Percentiles rank a stretch among this genome's conserved stretches.
Conservation (phyloP, 1,140 invertebrate genomes). For the Phymastichus coffea region DNA sequence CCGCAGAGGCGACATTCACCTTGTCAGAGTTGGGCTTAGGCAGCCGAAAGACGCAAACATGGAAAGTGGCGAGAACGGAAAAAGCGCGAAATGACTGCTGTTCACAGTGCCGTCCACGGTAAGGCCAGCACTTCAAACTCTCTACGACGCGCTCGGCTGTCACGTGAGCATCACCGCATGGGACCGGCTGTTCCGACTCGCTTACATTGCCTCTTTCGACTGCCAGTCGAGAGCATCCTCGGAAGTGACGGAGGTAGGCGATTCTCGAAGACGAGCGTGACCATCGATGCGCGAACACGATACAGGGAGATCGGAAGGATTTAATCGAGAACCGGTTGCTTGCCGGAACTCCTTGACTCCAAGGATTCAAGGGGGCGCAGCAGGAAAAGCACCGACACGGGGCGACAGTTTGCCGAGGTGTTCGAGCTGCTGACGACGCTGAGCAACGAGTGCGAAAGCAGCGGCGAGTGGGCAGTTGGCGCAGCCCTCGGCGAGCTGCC, state of each 20-base stretch:
- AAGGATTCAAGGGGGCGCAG: neutral
- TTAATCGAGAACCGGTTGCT: too few species aligned
- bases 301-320: too few species aligned
- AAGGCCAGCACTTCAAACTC: slow-evolving; percentile 66
- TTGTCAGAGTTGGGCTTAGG: too few species aligned
- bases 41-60: too few species aligned
- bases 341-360: neutral
- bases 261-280: too few species aligned
- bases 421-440: slow-evolving; percentile 64
- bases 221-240: slow-evolving; percentile 37
- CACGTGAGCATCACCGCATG: slow-evolving; percentile 73
- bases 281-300: too few species aligned
- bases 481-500: slow-evolving; percentile 70
- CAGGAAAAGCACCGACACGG: slow-evolving; percentile 59
- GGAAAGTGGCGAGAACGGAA: too few species aligned
- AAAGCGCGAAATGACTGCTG: too few species aligned
- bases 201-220: slow-evolving; percentile 46
- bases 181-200: slow-evolving; percentile 70
- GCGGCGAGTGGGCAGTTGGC: slow-evolving; percentile 65
- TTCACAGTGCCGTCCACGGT: slow-evolving; percentile 64
- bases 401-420: slow-evolving; percentile 64
- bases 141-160: slow-evolving; percentile 73
- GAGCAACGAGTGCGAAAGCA: slow-evolving; percentile 69
- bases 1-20: too few species aligned
- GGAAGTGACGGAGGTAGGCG: slow-evolving; percentile 16